Conservation (phyloP, 2,888 invertebrate genomes). For the Nomada hirtipes region DNA sequence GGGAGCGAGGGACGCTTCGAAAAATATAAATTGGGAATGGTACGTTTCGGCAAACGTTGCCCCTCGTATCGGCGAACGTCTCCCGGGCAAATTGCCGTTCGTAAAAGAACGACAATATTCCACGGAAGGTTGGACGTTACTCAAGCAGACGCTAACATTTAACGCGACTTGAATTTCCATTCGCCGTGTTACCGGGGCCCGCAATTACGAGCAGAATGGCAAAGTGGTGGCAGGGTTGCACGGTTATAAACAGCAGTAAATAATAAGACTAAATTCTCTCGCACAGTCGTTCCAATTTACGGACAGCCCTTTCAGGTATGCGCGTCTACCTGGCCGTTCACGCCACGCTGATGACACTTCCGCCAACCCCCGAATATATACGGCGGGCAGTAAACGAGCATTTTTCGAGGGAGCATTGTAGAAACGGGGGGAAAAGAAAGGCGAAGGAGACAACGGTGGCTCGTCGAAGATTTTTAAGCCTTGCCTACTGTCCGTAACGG, state of each 20-base stretch:
- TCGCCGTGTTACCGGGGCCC: neutral
- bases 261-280: neutral
- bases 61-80: too few relatives aligned
- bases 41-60: neutral
- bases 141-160: too few relatives aligned
- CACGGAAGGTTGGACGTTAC: too few relatives aligned
- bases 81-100: neutral
- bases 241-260: slow-evolving; percentile 9
- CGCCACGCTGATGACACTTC: neutral
- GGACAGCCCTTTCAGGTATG: slow-evolving; percentile 16
- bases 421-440: neutral
- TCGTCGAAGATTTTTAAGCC: slow-evolving; percentile 63
- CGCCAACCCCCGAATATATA: neutral
- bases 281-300: slow-evolving; percentile 25
- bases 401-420: slow-evolving; percentile 5
- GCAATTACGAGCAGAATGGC: too few relatives aligned
- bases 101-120: too few relatives aligned
- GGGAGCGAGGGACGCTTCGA: neutral
- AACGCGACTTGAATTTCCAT: too few relatives aligned
- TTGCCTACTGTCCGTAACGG: slow-evolving; percentile 79
- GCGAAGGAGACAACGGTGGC: neutral
- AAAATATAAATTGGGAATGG: neutral
- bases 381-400: slow-evolving; percentile 32
- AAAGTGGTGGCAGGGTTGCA: neutral
- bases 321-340: slow-evolving; percentile 18